Conservation (phyloP, 1,140 invertebrate genomes). For the Drosophila subobscura region DNA sequence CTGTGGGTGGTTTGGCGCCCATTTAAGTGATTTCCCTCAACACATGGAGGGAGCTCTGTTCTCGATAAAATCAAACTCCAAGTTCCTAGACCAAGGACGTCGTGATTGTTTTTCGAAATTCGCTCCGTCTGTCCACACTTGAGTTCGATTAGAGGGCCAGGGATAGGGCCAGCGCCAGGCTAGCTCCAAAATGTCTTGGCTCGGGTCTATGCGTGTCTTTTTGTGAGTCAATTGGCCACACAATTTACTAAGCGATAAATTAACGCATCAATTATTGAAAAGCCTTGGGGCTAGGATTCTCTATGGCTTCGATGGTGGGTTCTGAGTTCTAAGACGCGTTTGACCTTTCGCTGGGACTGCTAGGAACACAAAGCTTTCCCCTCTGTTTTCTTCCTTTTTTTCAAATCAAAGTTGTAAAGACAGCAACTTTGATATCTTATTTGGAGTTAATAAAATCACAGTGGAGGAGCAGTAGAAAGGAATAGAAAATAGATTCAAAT, state of each 20-base stretch:
- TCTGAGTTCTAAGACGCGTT: not conserved
- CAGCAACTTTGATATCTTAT: conserved; percentile 12
- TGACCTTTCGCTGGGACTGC: conserved; percentile 16
- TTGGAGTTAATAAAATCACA: not conserved
- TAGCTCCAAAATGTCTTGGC: conserved; percentile 11
- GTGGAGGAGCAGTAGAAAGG: not conserved
- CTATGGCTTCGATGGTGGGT: not conserved
- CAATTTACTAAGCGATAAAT: conserved; percentile 79
- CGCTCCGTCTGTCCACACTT: conserved; percentile 60
- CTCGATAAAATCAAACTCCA: conserved; percentile 1
- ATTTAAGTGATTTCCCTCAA: conserved; percentile 71
- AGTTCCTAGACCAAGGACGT: conserved; percentile 27
- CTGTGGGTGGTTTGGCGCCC: conserved; percentile 1
- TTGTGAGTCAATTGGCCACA: conserved; percentile 73
- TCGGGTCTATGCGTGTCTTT: conserved; percentile 61
- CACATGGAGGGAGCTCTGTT: conserved; percentile 21
- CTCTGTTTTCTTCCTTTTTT: conserved; percentile 14
- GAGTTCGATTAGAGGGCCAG: conserved; percentile 26
- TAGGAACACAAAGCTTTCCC: conserved; percentile 16
- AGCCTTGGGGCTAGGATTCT: conserved; percentile 10
- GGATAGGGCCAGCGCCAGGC: not conserved
- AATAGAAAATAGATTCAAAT: not conserved
- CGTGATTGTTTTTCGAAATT: conserved; percentile 64
- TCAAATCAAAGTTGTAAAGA: conserved; percentile 8
- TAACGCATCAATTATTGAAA: conserved; percentile 75